Conservation (phyloP, 1,140 invertebrate species). For the Mya arenaria region DNA sequence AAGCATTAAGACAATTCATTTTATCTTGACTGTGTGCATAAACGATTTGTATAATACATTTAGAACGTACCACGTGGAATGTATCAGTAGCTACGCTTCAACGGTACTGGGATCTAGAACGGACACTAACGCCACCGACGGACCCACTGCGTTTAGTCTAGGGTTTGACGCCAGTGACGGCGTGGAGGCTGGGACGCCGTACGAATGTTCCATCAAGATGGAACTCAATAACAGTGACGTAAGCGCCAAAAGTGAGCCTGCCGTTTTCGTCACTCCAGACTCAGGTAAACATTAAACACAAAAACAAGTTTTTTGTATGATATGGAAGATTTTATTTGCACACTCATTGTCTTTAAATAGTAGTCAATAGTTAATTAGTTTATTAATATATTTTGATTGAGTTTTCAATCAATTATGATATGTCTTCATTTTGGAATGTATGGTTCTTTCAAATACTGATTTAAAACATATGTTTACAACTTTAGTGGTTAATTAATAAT, state of each 20-base stretch:
- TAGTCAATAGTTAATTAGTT: not conserved
- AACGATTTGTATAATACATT: slow-evolving; percentile 1
- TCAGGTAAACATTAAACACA: not conserved
- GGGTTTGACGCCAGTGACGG: slow-evolving; percentile 13
- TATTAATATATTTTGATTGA: not conserved
- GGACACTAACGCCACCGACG: not conserved
- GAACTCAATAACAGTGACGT: not conserved
- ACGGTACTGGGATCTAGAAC: not conserved
- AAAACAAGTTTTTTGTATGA: not conserved
- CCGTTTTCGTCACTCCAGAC: slow-evolving; percentile 34
- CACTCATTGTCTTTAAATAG: not conserved
- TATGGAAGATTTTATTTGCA: not conserved
- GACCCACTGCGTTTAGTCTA: not conserved
- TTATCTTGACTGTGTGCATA: not conserved
- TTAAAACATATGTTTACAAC: not conserved
- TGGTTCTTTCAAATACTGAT: not conserved
- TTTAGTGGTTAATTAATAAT: not conserved
- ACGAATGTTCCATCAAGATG: slow-evolving; percentile 12
- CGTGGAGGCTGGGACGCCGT: slow-evolving; percentile 19
- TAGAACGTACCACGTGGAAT: slow-evolving; percentile 28
- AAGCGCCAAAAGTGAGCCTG: slow-evolving; percentile 38
- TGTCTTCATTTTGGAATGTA: not conserved
- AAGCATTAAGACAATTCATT: too few relatives aligned
- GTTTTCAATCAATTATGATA: not conserved
- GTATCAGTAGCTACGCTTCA: not conserved